These are phyloP conservation scores for Hippasteria phrygiana DNA, from an alignment of 53 echinoderm and acorn worm species.

Conservation along the genomic window DNA sequence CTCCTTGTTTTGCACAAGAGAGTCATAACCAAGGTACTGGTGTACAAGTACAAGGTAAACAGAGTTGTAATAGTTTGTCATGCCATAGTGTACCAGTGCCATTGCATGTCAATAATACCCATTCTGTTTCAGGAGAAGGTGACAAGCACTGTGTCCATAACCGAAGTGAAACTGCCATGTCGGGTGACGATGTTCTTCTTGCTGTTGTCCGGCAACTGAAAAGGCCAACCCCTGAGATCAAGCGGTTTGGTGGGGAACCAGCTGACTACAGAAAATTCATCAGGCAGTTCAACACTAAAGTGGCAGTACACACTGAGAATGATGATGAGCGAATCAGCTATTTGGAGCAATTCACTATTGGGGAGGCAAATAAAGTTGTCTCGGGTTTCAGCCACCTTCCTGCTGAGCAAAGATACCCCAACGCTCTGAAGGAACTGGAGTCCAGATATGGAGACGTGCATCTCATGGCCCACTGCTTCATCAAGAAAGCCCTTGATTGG, in stretches of 20 bases:
- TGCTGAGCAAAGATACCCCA: conserved; percentile 58
- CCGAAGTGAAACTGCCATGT: conserved; percentile 32
- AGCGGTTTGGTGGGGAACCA: conserved; percentile 66
- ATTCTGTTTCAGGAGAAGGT: conserved; percentile 10
- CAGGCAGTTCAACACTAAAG: conserved; percentile 60
- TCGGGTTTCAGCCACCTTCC: background rate
- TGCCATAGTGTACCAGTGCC: too few relatives aligned
- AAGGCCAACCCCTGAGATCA: conserved; percentile 62
- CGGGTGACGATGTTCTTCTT: conserved; percentile 35
- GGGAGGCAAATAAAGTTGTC: conserved; percentile 67
- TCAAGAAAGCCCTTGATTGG: conserved; percentile 63
- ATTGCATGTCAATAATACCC: conserved; percentile 23
- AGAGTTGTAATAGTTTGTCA: conserved; percentile 20
- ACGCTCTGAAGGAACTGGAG: conserved; percentile 61
- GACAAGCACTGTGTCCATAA: conserved; percentile 38
- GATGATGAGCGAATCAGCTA: conserved; percentile 67
- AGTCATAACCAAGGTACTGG: conserved; percentile 14
- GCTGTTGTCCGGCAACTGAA: conserved; percentile 48
- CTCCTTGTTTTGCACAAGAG: conserved; percentile 36
- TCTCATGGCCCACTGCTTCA: conserved; percentile 59
- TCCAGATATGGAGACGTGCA: conserved; percentile 68
- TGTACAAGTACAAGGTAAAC: conserved; percentile 19
- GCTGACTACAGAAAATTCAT: conserved; percentile 62
- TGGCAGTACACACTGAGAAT: conserved; percentile 43
- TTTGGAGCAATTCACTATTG: conserved; percentile 56